phyloP scores from a whole-genome alignment of 2,797 vertebrate species.

The Lerista edwardsae region DNA sequence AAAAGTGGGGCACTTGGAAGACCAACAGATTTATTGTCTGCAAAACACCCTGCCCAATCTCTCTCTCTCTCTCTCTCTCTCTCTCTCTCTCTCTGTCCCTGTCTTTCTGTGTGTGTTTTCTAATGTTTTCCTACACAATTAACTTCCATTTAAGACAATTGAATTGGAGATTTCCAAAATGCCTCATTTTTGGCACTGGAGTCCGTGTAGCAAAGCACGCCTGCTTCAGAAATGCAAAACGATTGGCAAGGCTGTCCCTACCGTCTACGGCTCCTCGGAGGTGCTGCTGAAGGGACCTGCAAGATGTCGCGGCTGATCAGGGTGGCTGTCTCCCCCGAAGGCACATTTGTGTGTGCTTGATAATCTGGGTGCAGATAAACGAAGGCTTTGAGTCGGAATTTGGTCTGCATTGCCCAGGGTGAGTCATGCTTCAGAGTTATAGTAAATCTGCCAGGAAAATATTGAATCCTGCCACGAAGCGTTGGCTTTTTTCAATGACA shows the following conservation, averaged over 20 bases:
- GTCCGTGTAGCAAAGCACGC: neutral
- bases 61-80: no score
- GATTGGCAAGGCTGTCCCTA: neutral
- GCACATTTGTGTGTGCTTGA: neutral
- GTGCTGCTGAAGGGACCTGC: neutral
- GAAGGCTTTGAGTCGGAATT: constrained; percentile 3
- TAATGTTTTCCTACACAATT: no score
- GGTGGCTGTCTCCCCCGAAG: neutral
- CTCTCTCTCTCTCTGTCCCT: no score
- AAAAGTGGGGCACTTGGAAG: neutral
- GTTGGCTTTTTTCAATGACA: neutral
- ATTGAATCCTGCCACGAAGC: neutral
- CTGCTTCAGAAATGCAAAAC: neutral
- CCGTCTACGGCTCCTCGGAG: neutral
- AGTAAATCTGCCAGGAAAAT: constrained; percentile 9
- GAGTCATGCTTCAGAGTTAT: neutral
- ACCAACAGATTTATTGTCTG: neutral
- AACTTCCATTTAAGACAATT: no score
- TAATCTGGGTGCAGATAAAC: neutral
- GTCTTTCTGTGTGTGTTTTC: neutral
- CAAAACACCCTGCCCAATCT: neutral
- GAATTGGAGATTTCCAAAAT: neutral
- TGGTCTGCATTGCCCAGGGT: neutral
- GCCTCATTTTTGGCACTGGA: neutral
- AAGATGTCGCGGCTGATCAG: neutral